phyloP scores from a whole-genome alignment of 1,140 invertebrate genomes.

The Varroa destructor region DNA sequence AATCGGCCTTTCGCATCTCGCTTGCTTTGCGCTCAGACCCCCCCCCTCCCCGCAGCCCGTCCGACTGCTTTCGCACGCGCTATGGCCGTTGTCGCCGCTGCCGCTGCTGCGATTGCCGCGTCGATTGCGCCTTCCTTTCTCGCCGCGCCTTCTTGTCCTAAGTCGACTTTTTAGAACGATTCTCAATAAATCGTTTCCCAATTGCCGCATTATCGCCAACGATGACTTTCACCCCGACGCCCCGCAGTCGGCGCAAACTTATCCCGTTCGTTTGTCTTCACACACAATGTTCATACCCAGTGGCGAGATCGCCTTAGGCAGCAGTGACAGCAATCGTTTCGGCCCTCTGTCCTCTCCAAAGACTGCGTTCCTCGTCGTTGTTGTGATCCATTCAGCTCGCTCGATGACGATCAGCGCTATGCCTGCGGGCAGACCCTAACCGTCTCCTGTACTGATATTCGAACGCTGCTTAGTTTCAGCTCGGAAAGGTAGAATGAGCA shows the following conservation, averaged over 20 bases:
- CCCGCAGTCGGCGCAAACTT: background rate
- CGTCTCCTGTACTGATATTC: no score
- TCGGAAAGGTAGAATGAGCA: no score
- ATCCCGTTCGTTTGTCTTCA: background rate
- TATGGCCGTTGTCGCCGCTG: background rate
- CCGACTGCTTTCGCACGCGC: no score
- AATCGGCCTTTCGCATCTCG: no score
- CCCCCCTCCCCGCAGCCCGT: no score
- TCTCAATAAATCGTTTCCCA: constrained; percentile 29
- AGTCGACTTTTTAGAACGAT: background rate
- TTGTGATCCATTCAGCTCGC: no score
- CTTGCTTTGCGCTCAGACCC: no score
- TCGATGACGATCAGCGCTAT: no score
- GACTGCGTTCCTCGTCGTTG: background rate
- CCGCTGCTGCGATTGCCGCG: background rate
- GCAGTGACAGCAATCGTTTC: background rate
- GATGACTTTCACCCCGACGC: constrained; percentile 26
- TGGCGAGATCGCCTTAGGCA: background rate
- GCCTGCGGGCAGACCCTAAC: no score
- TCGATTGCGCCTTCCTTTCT: no score
- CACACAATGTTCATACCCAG: background rate
- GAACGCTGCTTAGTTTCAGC: no score
- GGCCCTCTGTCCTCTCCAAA: constrained; percentile 2
- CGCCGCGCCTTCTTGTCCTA: no score
- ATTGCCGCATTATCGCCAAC: constrained; percentile 28